Evolutionary conservation across 2,113 vertebrate genomes (phyloP).

Genomic region (Stigmatopora nigra): DNA sequence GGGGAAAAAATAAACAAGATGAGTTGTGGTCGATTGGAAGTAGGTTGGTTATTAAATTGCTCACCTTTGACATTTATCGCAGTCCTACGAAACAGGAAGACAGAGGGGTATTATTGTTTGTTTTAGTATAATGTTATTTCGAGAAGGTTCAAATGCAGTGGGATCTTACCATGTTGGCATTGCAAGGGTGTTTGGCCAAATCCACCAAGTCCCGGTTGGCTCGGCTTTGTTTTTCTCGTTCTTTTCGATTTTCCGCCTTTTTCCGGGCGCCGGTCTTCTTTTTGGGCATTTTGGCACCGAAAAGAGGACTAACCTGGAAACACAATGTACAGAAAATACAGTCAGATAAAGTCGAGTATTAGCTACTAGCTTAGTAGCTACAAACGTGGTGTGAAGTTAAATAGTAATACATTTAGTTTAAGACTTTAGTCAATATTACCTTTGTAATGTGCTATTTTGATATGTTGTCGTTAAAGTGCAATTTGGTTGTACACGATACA

Average conservation of each 20-base stretch:
- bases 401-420: not conserved
- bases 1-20: not conserved
- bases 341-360: not conserved
- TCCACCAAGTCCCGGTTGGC: slow-evolving; percentile 81
- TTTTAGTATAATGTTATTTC: no score
- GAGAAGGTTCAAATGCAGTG: no score
- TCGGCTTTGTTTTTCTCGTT: slow-evolving; percentile 87
- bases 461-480: not conserved
- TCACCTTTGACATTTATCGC: slow-evolving; percentile 97
- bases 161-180: slow-evolving; percentile 78
- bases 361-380: slow-evolving; percentile 2
- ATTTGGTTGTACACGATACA: not conserved
- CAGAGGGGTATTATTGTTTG: not conserved
- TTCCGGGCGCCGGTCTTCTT: slow-evolving; percentile 97
- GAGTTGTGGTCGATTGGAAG: not conserved
- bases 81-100: slow-evolving; percentile 79
- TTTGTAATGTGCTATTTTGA: fast-evolving
- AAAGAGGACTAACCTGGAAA: not conserved
- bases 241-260: slow-evolving; percentile 90
- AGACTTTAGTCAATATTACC: fast-evolving
- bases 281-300: slow-evolving; percentile 80
- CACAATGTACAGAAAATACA: not conserved
- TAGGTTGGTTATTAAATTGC: not conserved
- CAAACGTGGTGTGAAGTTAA: not conserved
- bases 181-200: slow-evolving; percentile 93